These are phyloP conservation scores for Elegia similella DNA, from an alignment of 2,888 invertebrate genomes.

Conservation along the genomic window DNA sequence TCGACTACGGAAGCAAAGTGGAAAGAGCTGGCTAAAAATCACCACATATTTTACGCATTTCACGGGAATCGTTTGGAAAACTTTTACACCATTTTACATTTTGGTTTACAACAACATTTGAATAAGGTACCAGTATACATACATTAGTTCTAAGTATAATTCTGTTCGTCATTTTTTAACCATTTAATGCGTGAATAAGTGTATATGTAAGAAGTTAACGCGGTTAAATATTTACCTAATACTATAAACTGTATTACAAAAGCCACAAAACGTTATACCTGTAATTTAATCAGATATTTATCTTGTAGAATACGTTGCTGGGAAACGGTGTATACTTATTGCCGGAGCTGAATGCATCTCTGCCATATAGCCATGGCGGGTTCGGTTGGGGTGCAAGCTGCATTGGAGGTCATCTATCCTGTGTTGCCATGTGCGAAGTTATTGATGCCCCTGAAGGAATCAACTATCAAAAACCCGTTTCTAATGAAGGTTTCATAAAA, in stretches of 20 bases:
- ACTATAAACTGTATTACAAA: too few relatives aligned
- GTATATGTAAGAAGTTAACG: too few relatives aligned
- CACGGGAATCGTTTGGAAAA: slow-evolving; percentile 92
- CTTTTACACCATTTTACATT: slow-evolving; percentile 89
- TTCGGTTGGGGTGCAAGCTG: slow-evolving; percentile 89
- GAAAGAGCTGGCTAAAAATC: slow-evolving; percentile 77
- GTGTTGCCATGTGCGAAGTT: slow-evolving; percentile 90
- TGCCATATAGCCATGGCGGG: slow-evolving; percentile 87
- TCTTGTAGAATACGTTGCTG: slow-evolving; percentile 82
- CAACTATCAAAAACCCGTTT: slow-evolving; percentile 72
- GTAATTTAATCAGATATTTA: too few relatives aligned
- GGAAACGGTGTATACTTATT: slow-evolving; percentile 89
- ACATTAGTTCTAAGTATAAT: too few relatives aligned
- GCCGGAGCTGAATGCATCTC: slow-evolving; percentile 86
- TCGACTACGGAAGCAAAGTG: slow-evolving; percentile 82
- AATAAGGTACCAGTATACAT: slow-evolving; percentile 40
- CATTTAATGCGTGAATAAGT: too few relatives aligned
- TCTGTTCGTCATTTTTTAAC: too few relatives aligned
- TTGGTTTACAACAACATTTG: slow-evolving; percentile 89
- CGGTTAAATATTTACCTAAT: too few relatives aligned
- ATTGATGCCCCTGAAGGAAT: slow-evolving; percentile 86
- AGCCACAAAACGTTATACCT: too few relatives aligned
- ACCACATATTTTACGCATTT: slow-evolving; percentile 85
- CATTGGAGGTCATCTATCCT: slow-evolving; percentile 88
- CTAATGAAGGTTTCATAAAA: slow-evolving; percentile 54